phyloP scores from a whole-genome alignment of 2,888 invertebrate genomes.

The Phymatocera aterrima region DNA sequence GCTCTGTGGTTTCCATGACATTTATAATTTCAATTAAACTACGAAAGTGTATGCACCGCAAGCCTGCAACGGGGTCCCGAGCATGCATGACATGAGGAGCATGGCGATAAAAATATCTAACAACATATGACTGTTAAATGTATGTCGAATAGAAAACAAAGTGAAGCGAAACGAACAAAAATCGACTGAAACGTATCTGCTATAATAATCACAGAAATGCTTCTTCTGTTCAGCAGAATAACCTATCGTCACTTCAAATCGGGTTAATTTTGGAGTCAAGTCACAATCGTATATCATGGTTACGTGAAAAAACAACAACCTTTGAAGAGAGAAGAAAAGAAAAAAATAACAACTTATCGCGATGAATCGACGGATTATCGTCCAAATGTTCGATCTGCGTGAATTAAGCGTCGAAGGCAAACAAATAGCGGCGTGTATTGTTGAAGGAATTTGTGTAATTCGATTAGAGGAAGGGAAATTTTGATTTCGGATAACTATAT shows the following conservation, averaged over 20 bases:
- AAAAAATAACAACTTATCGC: neutral
- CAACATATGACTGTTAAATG: constrained; percentile 16
- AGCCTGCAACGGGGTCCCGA: constrained; percentile 36
- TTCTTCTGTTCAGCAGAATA: neutral
- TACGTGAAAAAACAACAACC: neutral
- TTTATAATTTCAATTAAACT: constrained; percentile 4
- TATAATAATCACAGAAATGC: neutral
- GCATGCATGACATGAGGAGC: constrained; percentile 37
- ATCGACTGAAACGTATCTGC: neutral
- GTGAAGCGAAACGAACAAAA: neutral
- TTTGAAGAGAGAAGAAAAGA: neutral
- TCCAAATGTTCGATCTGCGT: neutral
- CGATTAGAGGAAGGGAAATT: no score
- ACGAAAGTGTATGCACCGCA: neutral
- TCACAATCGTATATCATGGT: neutral
- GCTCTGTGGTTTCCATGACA: neutral
- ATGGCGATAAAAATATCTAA: constrained; percentile 40
- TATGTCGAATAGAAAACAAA: neutral
- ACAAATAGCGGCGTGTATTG: neutral
- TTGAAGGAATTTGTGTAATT: neutral
- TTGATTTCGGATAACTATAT: no score
- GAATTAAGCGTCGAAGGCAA: neutral
- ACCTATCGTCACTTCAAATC: no score
- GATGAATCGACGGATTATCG: neutral
- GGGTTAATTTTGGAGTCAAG: no score